Evolutionary conservation across 2,113 vertebrate genomes (phyloP), one percentile per base, ranked within the genome.

Genomic region (Menura novaehollandiae): DNA sequence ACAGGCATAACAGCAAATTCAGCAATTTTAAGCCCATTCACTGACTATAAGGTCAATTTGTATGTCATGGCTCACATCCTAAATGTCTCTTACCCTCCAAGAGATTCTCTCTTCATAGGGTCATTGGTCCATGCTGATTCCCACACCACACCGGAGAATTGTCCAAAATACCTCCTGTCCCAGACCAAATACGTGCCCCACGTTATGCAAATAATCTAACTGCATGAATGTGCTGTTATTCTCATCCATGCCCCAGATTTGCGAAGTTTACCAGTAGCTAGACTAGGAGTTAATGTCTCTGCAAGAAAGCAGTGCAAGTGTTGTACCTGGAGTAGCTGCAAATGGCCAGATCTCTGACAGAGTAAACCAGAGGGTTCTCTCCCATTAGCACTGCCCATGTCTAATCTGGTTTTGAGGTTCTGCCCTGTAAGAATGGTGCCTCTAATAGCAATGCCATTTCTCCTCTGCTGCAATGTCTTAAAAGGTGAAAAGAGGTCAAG

Each of bases 361-460:
- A 19, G 11, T 2, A 22, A 63, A 39, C 11, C 33, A 15, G 21
- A 10, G 22, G 3, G 4, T 24, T 78, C n/a, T 85, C 6, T 0
- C n/a, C 41, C 24, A 9, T 83, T 46, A 64, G 24, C 14, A 12
- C 74, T 52, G 62, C 20, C 26, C 0, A 0, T 17, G 7, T 10
- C 62, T 69, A 15, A 43, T 58, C 72, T 74, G 72, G 1, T 41
- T 5, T 69, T 52, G 63, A 75, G 79, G 51, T 9, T 35, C 33
- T 46, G 22, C n/a, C 28, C 46, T 74, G 12, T 30, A 46, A 55
- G 56, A 71, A 72, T 11, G 15, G 67, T 78, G 46, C 21, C 27
- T 87, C 77, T 72, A 47, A 44, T 1, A 88, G 35, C 39, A 60
- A 9, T 21, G 39, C 23, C 33, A 26, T 62, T 88, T 86, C 27